phyloP scores from a whole-genome alignment of 2,888 invertebrate genomes.

The Agriopis marginaria region DNA sequence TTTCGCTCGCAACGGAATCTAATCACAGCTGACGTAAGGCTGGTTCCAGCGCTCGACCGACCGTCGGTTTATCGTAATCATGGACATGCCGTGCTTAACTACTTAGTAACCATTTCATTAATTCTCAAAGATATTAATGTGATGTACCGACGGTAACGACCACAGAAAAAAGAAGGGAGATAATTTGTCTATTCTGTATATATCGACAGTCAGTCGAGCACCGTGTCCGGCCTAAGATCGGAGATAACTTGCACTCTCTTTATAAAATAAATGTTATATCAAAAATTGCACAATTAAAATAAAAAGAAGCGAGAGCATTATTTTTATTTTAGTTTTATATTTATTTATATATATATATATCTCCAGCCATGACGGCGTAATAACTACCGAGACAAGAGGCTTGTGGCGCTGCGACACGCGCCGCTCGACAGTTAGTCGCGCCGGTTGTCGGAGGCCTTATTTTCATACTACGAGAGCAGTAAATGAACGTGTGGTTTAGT shows the following conservation, averaged over 20 bases:
- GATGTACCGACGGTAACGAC: too few relatives aligned
- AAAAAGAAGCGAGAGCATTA: conserved; percentile 29
- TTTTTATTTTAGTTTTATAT: neutral
- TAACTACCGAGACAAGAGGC: conserved; percentile 41
- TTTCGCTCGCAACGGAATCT: conserved; percentile 50
- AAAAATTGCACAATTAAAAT: conserved; percentile 14
- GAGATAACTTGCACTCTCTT: conserved; percentile 13
- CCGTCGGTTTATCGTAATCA: neutral
- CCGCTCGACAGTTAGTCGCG: conserved; percentile 16
- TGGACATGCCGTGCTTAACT: neutral
- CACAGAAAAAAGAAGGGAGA: too few relatives aligned
- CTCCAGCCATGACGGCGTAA: conserved; percentile 33
- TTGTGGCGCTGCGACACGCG: conserved; percentile 35
- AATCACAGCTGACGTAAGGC: conserved; percentile 48
- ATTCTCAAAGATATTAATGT: too few relatives aligned
- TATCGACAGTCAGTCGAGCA: neutral
- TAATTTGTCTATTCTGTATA: too few relatives aligned
- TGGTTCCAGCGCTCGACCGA: conserved; percentile 7
- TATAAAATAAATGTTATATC: conserved; percentile 3
- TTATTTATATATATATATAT: conserved; percentile 12
- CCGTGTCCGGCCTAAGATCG: conserved; percentile 24
- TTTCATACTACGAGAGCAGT: neutral
- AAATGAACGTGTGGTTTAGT: neutral
- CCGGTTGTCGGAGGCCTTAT: neutral
- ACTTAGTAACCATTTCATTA: too few relatives aligned